phyloP scores from a whole-genome alignment of 2,888 invertebrate genomes.

The Sarcophaga caerulescens region DNA sequence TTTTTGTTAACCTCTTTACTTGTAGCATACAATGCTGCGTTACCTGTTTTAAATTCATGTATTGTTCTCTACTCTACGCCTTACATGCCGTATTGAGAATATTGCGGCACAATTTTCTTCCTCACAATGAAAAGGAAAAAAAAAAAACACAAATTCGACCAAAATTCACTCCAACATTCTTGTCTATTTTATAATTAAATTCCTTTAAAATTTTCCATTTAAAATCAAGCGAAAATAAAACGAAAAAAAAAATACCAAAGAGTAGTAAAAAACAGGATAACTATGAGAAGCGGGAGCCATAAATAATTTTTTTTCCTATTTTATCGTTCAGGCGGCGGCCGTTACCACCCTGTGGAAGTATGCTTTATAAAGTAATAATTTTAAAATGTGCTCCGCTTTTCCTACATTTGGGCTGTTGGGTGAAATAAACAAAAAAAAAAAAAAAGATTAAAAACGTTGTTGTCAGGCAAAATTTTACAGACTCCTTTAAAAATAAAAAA shows the following conservation, averaged over 20 bases:
- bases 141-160: not conserved
- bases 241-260: conserved; percentile 24
- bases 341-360: conserved; percentile 71
- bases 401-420: conserved; percentile 11
- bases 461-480: conserved; percentile 56
- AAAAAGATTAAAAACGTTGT: conserved; percentile 7
- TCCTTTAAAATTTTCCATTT: conserved; percentile 53
- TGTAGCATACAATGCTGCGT: no score
- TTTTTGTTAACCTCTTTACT: not conserved
- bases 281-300: conserved; percentile 14
- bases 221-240: conserved; percentile 39
- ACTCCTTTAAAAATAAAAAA: conserved; percentile 51
- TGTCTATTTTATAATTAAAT: conserved; percentile 62
- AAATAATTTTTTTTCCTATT: conserved; percentile 49
- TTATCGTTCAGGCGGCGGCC: conserved; percentile 19
- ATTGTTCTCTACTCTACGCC: not conserved
- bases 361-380: conserved; percentile 58
- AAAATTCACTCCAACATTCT: conserved; percentile 45
- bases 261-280: not conserved
- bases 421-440: conserved; percentile 6
- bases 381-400: conserved; percentile 53
- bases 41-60: not conserved
- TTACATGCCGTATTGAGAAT: no score
- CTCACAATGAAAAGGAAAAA: not conserved
- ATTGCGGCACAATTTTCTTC: no score